Base-by-base conservation (phyloP, 1,140 invertebrate genomes). In the Hydropsyche tenuis region DNA sequence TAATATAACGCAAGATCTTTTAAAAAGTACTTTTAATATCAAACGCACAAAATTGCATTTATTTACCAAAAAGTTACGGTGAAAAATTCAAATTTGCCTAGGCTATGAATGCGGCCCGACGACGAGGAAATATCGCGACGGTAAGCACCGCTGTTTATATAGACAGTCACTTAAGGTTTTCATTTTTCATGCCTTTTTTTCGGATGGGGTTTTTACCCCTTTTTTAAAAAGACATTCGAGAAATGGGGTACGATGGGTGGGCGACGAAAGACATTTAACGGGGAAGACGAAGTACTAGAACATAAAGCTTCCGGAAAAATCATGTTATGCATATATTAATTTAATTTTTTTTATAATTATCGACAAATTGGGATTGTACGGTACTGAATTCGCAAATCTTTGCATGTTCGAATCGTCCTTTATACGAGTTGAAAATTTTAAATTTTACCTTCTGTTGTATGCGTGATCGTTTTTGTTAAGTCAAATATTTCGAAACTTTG, bases 101-200 rank as follows among this genome's bases (percentile, higher is more conserved):
- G 23, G 1, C 60, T 14, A 63, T 63, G 25, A 63, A 63, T 25
- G 25, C 2, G 2, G 23, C 60, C 14, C 60, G 2, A 11, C 43
- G 65, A 60, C 30, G 22, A 62, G 20, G 45, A 68, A 68, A 68
- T 48, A 48, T 68, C 6, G 14, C 27, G 25, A 30, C 4, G 2
- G 12, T 23, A 68, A 18, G 42, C 45, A 37, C 51, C 75, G 66
- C 69, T 76, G 69, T 73, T 72, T 74, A 72, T 75, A 70, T 69
- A 73, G 72, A 77, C 73, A 75, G 76, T 75, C 73, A 77, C 73
- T 77, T 77, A 77, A 75, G 76, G 76, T 69, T 75, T 75, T 75
- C 73, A 77, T 77, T 77, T 77, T 77, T 77, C 76, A 77, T 75
- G 76, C 23, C 70, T 77, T 77, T 74, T 69, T 63, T 12, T 7